Evolutionary conservation across 2,888 invertebrate genomes (phyloP).

Genomic region (Willowsia nigromaculata): DNA sequence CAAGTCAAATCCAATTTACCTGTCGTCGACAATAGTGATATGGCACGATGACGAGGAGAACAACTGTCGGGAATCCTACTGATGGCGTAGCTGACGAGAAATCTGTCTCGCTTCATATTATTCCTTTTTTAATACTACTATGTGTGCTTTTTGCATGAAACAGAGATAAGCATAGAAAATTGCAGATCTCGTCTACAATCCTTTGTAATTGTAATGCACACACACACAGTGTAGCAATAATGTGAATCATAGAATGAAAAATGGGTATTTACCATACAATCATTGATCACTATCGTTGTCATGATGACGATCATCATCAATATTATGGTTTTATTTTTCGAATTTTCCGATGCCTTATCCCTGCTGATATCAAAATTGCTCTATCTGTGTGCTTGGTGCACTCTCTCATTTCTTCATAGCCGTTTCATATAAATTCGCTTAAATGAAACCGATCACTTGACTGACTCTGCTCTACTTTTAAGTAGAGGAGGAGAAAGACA

Average conservation of each 20-base stretch:
- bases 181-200: too few species aligned
- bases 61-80: neutral
- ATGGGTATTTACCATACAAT: neutral
- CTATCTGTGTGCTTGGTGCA: neutral
- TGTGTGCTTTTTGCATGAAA: too few species aligned
- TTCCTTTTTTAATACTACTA: neutral
- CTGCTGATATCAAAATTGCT: conserved; percentile 20
- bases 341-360: too few species aligned
- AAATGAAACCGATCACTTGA: neutral
- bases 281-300: conserved; percentile 25
- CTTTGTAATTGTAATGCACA: too few species aligned
- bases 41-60: neutral
- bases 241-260: neutral
- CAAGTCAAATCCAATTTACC: conserved; percentile 37
- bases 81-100: neutral
- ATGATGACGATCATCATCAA: neutral
- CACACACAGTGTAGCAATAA: neutral
- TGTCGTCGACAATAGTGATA: conserved; percentile 41
- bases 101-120: neutral
- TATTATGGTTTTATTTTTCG: neutral
- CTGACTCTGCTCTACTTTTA: neutral
- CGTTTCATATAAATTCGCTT: neutral
- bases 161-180: too few species aligned
- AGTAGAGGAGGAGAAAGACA: neutral
- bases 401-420: neutral